Conservation (phyloP, 35 echinoderm and acorn worm genomes). For the Apostichopus parvimensis region DNA sequence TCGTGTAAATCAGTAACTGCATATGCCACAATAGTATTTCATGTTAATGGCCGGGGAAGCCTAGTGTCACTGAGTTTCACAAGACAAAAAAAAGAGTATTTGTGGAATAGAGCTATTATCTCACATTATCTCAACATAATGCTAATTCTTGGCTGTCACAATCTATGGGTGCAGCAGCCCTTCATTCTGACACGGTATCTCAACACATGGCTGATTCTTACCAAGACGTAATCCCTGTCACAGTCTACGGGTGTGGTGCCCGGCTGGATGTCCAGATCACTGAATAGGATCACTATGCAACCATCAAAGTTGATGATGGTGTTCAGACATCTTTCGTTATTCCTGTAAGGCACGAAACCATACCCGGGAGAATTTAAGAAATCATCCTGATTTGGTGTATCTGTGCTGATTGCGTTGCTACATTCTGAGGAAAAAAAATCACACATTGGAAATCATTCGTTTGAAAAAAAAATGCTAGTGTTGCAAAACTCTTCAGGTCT, state of each 20-base stretch:
- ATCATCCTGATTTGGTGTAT: background rate
- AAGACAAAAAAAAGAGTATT: too few species aligned
- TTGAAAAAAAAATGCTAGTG: too few species aligned
- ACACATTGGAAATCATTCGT: too few species aligned
- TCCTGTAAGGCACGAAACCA: background rate
- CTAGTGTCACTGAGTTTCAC: too few species aligned
- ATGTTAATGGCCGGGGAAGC: too few species aligned
- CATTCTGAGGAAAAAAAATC: constrained; percentile 1
- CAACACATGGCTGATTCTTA: background rate
- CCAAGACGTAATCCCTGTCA: constrained; percentile 25
- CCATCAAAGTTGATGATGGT: constrained; percentile 50
- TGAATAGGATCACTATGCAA: background rate
- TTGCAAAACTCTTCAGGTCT: too few species aligned
- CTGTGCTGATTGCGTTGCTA: background rate
- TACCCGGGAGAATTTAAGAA: constrained; percentile 2
- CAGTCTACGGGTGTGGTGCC: background rate
- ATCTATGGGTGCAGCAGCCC: too few species aligned
- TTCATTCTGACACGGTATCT: too few species aligned
- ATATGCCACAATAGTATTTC: too few species aligned
- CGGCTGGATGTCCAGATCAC: background rate
- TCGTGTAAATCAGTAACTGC: background rate
- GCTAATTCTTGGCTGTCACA: too few species aligned
- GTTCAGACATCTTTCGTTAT: constrained; percentile 18
- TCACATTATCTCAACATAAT: too few species aligned
- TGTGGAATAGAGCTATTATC: too few species aligned